These are phyloP conservation scores for Trissoscelio sp. DNA, from an alignment of 2,888 invertebrate species.

Conservation along the genomic window DNA sequence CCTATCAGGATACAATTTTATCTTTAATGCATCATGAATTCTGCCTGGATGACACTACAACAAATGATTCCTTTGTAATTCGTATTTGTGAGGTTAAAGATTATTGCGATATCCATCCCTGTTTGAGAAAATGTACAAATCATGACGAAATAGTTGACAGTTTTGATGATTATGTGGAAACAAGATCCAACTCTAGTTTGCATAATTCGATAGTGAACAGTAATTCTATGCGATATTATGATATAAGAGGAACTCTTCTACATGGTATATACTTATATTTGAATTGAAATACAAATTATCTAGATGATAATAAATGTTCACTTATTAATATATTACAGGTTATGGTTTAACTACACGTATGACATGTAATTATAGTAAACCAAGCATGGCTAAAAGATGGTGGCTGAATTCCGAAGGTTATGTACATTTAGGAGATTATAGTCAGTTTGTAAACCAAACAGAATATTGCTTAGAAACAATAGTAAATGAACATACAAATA, in stretches of 20 bases:
- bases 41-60: background rate
- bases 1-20: background rate
- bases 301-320: too few species aligned
- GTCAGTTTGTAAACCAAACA: background rate
- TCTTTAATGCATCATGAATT: background rate
- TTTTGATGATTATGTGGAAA: background rate
- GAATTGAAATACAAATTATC: too few species aligned
- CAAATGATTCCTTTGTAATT: background rate
- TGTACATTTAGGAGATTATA: conserved; percentile 10
- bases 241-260: background rate
- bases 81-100: conserved; percentile 7
- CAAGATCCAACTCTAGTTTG: conserved; percentile 8
- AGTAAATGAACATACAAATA: background rate
- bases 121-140: conserved; percentile 16
- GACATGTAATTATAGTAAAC: background rate
- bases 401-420: conserved; percentile 14
- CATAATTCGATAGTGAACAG: conserved; percentile 18
- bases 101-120: conserved; percentile 10
- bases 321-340: too few species aligned
- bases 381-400: conserved; percentile 16
- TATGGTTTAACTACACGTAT: background rate
- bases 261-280: conserved; percentile 2
- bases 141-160: conserved; percentile 17
- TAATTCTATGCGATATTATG: conserved; percentile 20
- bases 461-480: conserved; percentile 33